Evolutionary conservation across 2,888 invertebrate genomes (phyloP).

Genomic region (Cantharis rustica): DNA sequence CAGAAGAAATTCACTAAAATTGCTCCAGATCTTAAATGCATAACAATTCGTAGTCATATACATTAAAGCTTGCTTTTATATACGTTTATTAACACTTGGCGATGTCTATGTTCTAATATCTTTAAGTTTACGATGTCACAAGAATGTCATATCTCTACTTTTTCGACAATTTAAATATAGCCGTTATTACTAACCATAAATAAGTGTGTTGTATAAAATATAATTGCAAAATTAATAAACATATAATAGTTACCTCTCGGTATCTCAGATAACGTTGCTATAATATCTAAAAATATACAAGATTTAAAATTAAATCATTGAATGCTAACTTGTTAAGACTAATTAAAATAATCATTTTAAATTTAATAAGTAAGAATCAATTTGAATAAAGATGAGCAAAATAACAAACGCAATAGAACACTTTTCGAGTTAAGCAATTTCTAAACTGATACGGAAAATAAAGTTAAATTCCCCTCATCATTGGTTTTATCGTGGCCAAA

Average conservation of each 20-base stretch:
- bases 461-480: slow-evolving; percentile 41
- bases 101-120: slow-evolving; percentile 51
- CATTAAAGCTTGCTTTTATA: slow-evolving; percentile 36
- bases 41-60: slow-evolving; percentile 31
- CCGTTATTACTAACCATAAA: slow-evolving; percentile 47
- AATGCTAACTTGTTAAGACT: neutral
- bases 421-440: neutral
- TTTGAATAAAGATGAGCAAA: neutral
- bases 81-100: slow-evolving; percentile 49
- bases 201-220: neutral
- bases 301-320: neutral
- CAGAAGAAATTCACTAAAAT: slow-evolving; percentile 36
- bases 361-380: neutral
- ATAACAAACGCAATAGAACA: neutral
- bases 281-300: neutral
- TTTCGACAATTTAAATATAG: slow-evolving; percentile 52
- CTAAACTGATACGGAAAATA: neutral
- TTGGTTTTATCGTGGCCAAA: slow-evolving; percentile 50
- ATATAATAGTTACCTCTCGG: neutral
- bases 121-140: slow-evolving; percentile 54
- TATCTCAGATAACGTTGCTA: neutral
- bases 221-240: neutral
- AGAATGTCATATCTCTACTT: slow-evolving; percentile 56
- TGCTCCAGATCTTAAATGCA: slow-evolving; percentile 35
- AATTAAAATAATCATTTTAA: neutral